Evolutionary conservation across 2,797 vertebrate species (phyloP), one percentile per base, ranked within the genome.

Genomic region (Artibeus lituratus): DNA sequence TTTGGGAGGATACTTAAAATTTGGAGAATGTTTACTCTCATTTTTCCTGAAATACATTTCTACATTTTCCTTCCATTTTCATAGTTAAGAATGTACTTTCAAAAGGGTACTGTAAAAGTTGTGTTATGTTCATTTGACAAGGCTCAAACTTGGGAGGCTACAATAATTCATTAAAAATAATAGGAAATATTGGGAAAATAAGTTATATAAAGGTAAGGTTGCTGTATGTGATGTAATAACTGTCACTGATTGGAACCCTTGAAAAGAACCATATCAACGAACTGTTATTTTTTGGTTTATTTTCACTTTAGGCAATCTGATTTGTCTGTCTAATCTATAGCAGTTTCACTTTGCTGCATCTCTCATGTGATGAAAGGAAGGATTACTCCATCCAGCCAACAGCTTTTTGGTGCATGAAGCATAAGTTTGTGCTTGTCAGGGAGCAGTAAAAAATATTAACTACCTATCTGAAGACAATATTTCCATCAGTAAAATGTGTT

Each of bases 361-460:
- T 96, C 39, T 95, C 96, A 93, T 92, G 90, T 92, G 96, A 95
- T 96, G 87, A 96, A 83, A 74, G 80, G 83, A 87, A 6, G 95
- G 35, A 87, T 94, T 93, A 49, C 18, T 67, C 55, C 9, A 94
- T 93, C 84, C 70, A 97, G 90, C 95, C 53, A 72, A 24, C 19
- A 51, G 29, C 24, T 65, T 94, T 62, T 14, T 7, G 72, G 29
- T 22, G 91, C 81, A 92, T 76, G 67, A 78, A 76, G 26, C 51
- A 77, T 39, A 70, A 77, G 29, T 76, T 49, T 72, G 24, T 86
- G 5, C 57, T 94, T 5, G 2, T 88, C 11, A 39, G 32, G 29
- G 26, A 12, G 73, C 22, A 86, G 82, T n/a, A 53, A 55, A 84
- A 67, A 81, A 78, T 39, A 32, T n/a, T 84, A 80, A 87, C 14